A percentile compares a stretch with the other conserved stretches of the same genome.
phyloP scores from a whole-genome alignment of 1,140 invertebrate species.

The Monochamus saltuarius region DNA sequence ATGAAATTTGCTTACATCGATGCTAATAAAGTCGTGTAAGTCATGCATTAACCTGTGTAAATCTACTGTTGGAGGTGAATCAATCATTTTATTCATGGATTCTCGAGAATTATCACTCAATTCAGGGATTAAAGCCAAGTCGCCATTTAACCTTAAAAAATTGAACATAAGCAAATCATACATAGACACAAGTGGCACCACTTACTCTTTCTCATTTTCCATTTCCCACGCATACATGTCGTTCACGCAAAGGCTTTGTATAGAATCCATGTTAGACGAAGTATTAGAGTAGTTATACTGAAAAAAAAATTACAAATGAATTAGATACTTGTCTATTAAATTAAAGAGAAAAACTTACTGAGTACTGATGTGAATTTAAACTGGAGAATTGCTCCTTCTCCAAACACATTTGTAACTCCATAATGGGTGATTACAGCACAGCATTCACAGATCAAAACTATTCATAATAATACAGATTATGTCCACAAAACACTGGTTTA shows the following conservation, averaged over 20 bases:
- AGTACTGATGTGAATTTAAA: slow-evolving; percentile 13
- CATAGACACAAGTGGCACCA: background rate
- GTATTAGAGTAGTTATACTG: slow-evolving; percentile 21
- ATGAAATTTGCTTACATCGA: slow-evolving; percentile 11
- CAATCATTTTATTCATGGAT: background rate
- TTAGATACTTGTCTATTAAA: background rate
- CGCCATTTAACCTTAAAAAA: slow-evolving; percentile 22
- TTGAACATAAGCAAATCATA: background rate
- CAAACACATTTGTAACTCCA: slow-evolving; percentile 18
- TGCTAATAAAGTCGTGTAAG: slow-evolving; percentile 11
- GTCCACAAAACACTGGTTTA: too few species aligned
- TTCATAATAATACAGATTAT: too few species aligned
- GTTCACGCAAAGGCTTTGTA: slow-evolving; percentile 9
- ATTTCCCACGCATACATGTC: slow-evolving; percentile 21
- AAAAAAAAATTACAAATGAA: background rate
- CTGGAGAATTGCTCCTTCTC: slow-evolving; percentile 23
- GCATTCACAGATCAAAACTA: too few species aligned
- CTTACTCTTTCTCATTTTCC: slow-evolving; percentile 23
- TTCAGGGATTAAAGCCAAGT: slow-evolving; percentile 19
- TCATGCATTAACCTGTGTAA: slow-evolving; percentile 13
- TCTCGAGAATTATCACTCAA: background rate
- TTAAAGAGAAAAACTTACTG: slow-evolving; percentile 9
- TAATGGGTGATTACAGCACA: background rate
- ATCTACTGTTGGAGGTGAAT: slow-evolving; percentile 4
- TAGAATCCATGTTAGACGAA: slow-evolving; percentile 11